Conservation (phyloP, 2,113 vertebrate genomes). For the Sigmodon hispidus region DNA sequence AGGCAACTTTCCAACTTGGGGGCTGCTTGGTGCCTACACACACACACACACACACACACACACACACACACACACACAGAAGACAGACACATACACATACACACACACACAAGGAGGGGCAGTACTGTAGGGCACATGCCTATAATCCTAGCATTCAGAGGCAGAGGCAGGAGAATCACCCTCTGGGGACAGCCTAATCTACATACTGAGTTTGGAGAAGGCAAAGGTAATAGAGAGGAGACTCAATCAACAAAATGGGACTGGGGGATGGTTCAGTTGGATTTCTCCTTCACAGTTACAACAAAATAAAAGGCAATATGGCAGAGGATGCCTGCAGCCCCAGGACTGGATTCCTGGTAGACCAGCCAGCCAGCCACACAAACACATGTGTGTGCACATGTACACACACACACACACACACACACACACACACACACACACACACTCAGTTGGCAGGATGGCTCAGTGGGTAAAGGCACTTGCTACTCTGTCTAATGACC, state of each 20-base stretch:
- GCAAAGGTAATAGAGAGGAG: background rate
- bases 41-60: background rate
- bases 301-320: background rate
- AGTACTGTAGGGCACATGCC: no score
- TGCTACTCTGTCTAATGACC: background rate
- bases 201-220: background rate
- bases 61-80: no score
- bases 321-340: background rate
- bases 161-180: no score
- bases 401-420: background rate
- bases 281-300: background rate
- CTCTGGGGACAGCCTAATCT: background rate
- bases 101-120: no score
- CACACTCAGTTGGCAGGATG: background rate
- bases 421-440: background rate
- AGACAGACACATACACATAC: background rate
- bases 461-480: background rate
- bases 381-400: background rate
- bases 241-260: background rate
- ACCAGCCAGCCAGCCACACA: background rate
- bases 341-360: background rate
- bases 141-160: background rate
- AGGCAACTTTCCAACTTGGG: background rate
- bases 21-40: background rate
- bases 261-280: background rate